Conservation (phyloP, 2,113 vertebrate genomes). For the Arizona elegans region DNA sequence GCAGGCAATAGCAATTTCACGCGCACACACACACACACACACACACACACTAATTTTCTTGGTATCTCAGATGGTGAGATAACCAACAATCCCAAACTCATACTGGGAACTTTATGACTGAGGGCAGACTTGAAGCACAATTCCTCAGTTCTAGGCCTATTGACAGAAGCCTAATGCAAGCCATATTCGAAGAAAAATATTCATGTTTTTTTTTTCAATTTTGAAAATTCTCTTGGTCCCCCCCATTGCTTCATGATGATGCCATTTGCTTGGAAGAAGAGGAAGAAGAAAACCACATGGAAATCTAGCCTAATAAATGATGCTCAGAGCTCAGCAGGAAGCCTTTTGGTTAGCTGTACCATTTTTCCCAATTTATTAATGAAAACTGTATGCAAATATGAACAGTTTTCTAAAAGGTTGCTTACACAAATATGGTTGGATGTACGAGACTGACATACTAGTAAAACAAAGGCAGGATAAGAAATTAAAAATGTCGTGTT, state of each 20-base stretch:
- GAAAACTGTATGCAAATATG: neutral
- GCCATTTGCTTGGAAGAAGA: neutral
- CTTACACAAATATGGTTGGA: neutral
- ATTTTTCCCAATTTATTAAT: neutral
- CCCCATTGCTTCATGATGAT: neutral
- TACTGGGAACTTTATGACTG: neutral
- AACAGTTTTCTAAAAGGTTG: neutral
- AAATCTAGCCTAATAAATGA: neutral
- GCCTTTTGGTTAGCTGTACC: neutral
- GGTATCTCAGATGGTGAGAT: too few relatives aligned
- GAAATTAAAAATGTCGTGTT: too few relatives aligned
- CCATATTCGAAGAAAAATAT: neutral
- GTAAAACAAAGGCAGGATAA: neutral
- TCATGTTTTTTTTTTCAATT: neutral
- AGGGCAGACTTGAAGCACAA: neutral
- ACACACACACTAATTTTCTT: neutral
- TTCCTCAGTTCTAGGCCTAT: neutral
- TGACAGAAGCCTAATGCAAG: neutral
- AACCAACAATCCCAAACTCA: neutral
- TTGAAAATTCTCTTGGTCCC: neutral
- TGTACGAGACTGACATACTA: neutral
- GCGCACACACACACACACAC: too few relatives aligned
- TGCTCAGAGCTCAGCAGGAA: neutral
- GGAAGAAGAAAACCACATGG: neutral
- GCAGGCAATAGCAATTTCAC: neutral